Base-by-base conservation (phyloP, 2,797 vertebrate species). In the Platalea minor region DNA sequence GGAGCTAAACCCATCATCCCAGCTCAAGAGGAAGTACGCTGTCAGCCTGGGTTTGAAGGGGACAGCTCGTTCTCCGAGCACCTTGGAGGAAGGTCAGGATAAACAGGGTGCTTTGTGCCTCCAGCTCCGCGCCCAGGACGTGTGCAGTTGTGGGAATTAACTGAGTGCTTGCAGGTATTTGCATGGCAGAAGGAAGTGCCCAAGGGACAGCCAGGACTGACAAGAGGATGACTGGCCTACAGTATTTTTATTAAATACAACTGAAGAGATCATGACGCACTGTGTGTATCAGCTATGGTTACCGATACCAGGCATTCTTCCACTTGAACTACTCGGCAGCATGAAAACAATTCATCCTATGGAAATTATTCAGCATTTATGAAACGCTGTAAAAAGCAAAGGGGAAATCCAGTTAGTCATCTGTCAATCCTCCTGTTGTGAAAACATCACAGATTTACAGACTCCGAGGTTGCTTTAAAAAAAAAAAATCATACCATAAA, bases 341-440 rank as follows among this genome's bases (percentile, higher is more conserved):
- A 43, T 17, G 35, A 93, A 81, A 89, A 92, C 57, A 91, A 88
- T 63, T 81, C 20, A 75, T 51, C 60, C 61, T 53, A 78, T 85
- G 69, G 69, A 93, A 92, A 96, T 92, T 69, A 76, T 63, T 88
- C 61, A 73, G 46, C 89, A 91, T 67, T 86, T 84, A 76, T 24
- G 17, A 91, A 91, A 78, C 8, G 16, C 5, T 81, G 65, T 65
- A 91, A 92, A 83, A 95, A 84, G 31, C 6, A 3, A 78, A 53
- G 78, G 73, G 78, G 84, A 95, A 96, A 96, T 83, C 57, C 91
- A 94, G 54, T 81, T 89, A 92, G 78, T 96, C 76, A 96, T 88
- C 75, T 85, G 43, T 79, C 87, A 93, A 59, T 89, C 81, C 39
- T 89, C 53, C 57, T 85, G 39, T 72, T 73, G 61, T 56, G 76